Percentiles rank a stretch among this genome's conserved stretches.
These are phyloP conservation scores for Caenorhabditis japonica DNA, from an alignment of 2,888 invertebrate genomes.

Conservation along the genomic window DNA sequence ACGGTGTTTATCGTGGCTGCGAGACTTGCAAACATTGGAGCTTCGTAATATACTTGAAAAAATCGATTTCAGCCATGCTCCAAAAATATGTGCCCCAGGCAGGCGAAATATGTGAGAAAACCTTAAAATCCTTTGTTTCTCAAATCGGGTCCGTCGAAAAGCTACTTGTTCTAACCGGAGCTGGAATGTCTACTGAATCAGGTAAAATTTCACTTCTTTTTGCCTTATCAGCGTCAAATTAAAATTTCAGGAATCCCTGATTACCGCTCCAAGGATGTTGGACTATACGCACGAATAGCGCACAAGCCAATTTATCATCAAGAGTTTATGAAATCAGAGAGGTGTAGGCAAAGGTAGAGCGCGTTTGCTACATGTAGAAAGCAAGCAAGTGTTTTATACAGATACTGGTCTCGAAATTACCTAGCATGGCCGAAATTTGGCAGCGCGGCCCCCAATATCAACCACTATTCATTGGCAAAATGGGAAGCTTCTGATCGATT, in stretches of 20 bases:
- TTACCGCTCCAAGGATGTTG: constrained; percentile 71
- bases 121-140: constrained; percentile 31
- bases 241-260: constrained; percentile 85
- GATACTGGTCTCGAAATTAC: constrained; percentile 97
- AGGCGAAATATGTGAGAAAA: constrained; percentile 27
- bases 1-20: too few relatives aligned
- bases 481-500: constrained; percentile 81
- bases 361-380: too few relatives aligned
- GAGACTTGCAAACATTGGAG: too few relatives aligned
- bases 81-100: constrained; percentile 33
- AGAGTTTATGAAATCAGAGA: constrained; percentile 83
- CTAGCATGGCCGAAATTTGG: constrained; percentile 91
- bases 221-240: too few relatives aligned
- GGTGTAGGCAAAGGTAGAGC: constrained; percentile 57
- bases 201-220: too few relatives aligned
- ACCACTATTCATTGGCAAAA: constrained; percentile 84
- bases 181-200: constrained; percentile 96
- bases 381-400: constrained; percentile 29
- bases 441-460: constrained; percentile 83
- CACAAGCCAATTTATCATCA: constrained; percentile 89
- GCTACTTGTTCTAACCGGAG: constrained; percentile 87
- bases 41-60: too few relatives aligned
- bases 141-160: constrained; percentile 56
- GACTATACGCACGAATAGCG: constrained; percentile 79
- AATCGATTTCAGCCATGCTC: constrained; percentile 15